phyloP scores from a whole-genome alignment of 2,797 vertebrate species.

The Acrocephalus scirpaceus region DNA sequence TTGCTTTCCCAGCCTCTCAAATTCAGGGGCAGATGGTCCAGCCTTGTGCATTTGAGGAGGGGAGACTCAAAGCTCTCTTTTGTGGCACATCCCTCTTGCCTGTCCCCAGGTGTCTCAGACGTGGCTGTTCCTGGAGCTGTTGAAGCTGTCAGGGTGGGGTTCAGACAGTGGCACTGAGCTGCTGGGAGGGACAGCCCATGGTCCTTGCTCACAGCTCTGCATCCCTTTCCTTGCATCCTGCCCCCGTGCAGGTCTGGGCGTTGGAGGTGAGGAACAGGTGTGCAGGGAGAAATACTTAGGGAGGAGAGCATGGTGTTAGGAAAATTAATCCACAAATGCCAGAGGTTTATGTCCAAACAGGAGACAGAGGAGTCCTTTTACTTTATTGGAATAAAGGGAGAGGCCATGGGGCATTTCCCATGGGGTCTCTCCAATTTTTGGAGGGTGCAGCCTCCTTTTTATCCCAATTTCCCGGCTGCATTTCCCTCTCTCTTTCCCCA shows the following conservation, averaged over 20 bases:
- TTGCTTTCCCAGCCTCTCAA: background rate
- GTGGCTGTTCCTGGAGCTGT: background rate
- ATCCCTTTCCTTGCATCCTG: background rate
- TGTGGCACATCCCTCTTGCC: background rate
- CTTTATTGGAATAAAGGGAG: too few relatives aligned
- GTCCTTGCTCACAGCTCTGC: background rate
- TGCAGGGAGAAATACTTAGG: background rate
- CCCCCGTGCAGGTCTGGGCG: rapidly evolving
- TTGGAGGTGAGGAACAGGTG: background rate
- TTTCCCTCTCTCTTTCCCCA: too few relatives aligned
- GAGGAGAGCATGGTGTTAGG: background rate
- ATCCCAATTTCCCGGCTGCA: too few relatives aligned
- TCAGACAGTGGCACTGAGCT: background rate
- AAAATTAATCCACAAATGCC: too few relatives aligned
- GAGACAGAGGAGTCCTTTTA: too few relatives aligned
- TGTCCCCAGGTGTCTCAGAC: background rate
- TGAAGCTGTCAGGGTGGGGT: background rate
- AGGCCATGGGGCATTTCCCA: too few relatives aligned
- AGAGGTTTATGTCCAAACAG: too few relatives aligned
- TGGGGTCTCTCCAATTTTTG: too few relatives aligned
- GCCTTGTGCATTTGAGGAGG: background rate
- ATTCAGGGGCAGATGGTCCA: background rate
- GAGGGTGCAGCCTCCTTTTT: too few relatives aligned
- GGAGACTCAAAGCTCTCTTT: background rate
- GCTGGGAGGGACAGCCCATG: background rate